Conservation (phyloP, 2,888 invertebrate genomes). For the Troides aeacus region DNA sequence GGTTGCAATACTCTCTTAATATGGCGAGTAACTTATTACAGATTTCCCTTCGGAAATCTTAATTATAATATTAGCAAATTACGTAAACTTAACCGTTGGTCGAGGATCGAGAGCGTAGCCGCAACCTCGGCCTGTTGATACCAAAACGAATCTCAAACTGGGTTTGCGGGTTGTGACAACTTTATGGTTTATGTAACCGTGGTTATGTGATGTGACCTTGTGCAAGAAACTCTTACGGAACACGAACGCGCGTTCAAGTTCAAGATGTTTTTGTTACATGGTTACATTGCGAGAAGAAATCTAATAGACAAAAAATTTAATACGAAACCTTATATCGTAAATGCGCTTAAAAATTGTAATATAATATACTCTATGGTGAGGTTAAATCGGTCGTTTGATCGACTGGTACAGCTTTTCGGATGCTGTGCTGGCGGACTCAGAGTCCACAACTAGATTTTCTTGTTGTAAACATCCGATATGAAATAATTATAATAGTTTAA, state of each 20-base stretch:
- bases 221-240: slow-evolving; percentile 40
- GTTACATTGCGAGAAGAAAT: neutral
- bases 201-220: slow-evolving; percentile 31
- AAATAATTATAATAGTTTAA: too few species aligned
- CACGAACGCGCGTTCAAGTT: slow-evolving; percentile 48
- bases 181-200: slow-evolving; percentile 18
- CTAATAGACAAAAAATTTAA: neutral
- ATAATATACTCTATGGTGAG: too few species aligned
- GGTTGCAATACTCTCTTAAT: neutral
- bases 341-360: too few species aligned
- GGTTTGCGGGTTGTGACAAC: slow-evolving; percentile 20
- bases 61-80: slow-evolving; percentile 8
- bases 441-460: too few species aligned
- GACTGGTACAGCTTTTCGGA: too few species aligned
- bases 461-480: too few species aligned
- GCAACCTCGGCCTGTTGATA: slow-evolving; percentile 9
- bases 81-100: neutral
- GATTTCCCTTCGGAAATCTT: neutral
- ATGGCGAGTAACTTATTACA: neutral
- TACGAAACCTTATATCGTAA: neutral
- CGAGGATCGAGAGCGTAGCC: slow-evolving; percentile 8
- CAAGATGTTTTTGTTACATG: slow-evolving; percentile 17
- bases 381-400: too few species aligned
- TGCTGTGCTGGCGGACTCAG: too few species aligned
- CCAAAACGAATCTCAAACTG: slow-evolving; percentile 18